Evolutionary conservation across 2,113 vertebrate species (phyloP), one percentile per base, ranked within the genome.

Genomic region (Halichoeres trimaculatus): DNA sequence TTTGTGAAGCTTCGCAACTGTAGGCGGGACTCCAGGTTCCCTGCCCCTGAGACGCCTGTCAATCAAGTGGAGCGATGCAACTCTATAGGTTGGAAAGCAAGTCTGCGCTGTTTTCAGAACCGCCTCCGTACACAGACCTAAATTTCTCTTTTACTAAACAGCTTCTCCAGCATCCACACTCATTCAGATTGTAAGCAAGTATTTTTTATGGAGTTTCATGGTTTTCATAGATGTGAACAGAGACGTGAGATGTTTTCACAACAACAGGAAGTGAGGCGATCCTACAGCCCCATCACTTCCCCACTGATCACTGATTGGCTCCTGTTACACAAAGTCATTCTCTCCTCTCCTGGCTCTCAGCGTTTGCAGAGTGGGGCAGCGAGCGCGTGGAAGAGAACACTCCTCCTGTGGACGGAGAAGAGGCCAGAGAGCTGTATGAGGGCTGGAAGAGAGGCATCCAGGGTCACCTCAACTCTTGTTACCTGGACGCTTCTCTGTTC

Each of bases 401-500:
- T 0, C 93, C 95, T 0, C 94, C 94, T 0, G 0, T 81, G 20
- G 82, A 81, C 0, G 94, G 93, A 0, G 82, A 71, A 0, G 90
- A 94, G 43, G 94, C 90, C 56, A 60, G 68, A 2, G 69, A 92
- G n/a, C 63, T 88, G 6, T 93, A 95, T 47, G 85, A 84, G 3
- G 95, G 95, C 60, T 94, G 94, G 86, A 96, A 95, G 81, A 94
- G 91, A 51, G 95, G 95, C 30, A 96, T 96, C 23, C 95, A 96
- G 85, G 95, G 95, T 2, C 94, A 96, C 73, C 94, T 94, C 45
- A 96, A 96, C 89, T 96, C 95, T 70, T 96, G 95, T 85, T 96
- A 96, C 85, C 91, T 96, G 68, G 95, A 96, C 47, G 94, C 95
- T 1, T 93, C 95, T 0, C 92, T 96, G 23, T 96, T 91, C 86